Base-by-base conservation (phyloP, 2,797 vertebrate genomes). In the Alouatta caraya region DNA sequence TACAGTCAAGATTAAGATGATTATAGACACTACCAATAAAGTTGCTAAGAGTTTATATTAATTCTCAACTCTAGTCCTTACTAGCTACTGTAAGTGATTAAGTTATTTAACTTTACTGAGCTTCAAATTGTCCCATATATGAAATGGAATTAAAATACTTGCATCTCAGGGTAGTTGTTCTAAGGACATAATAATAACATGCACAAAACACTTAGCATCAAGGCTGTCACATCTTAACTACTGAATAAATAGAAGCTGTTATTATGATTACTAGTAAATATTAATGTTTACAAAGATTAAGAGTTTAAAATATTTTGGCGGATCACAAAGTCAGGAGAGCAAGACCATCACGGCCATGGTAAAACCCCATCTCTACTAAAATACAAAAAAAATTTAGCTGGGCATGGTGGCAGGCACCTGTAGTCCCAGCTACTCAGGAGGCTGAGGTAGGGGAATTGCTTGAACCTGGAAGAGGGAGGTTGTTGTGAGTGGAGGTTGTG, bases 191-290 rank as follows among this genome's bases (percentile, higher is more conserved):
- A 92, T 46, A 39, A 73, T 26, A 44, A 46, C 39, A 83, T 33
- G 11, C 37, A 94, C 57, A 73, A 90, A 84, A 73, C n/a, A 73
- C 6, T 78, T 83, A 93, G 14, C 12, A 88, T 7, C 64, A 80
- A 86, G 30, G 30, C 21, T 42, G 46, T 33, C 7, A 39, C 70
- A 84, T 26, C 61, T 70, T 79, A 88, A 39, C 52, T 24, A 88
- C 24, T 55, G 46, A 81, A 85, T 73, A 88, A 88, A 87, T 11
- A 94, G 26, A 90, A 97, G 46, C 73, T 93, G 88, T 57, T 96
- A n/a, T 90, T 94, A 76, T 24, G 19, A 95, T 88, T 96, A 75
- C 48, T 26, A 80, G 70, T 48, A 97, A 95, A 97, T 81, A 97
- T 84, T 90, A 93, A 93, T 93, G 39, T 67, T 67, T 57, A 42